Percentiles rank a stretch among this genome's conserved stretches.
Evolutionary conservation across 2,888 invertebrate genomes (phyloP).

Genomic region (Drosophila crucigera): DNA sequence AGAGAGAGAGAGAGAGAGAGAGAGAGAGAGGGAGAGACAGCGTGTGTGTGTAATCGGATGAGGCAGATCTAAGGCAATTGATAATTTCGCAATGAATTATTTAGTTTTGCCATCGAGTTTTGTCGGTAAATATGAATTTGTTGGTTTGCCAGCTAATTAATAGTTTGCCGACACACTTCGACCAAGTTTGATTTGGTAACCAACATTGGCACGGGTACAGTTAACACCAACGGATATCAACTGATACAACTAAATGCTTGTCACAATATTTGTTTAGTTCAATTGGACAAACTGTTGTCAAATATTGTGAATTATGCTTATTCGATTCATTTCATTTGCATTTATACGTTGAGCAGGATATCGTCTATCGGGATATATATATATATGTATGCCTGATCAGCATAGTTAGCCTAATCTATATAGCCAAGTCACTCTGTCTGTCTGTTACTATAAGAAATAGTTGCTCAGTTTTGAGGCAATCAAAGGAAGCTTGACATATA

Average conservation of each 20-base stretch:
- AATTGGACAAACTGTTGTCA: neutral
- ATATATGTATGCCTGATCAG: neutral
- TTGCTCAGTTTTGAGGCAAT: neutral
- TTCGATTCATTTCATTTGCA: neutral
- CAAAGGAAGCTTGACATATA: no score
- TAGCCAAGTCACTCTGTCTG: rapidly evolving
- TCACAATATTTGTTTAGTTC: neutral
- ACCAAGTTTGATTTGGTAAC: conserved; percentile 31
- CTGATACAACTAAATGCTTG: neutral
- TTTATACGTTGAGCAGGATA: neutral
- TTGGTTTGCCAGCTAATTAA: conserved; percentile 51
- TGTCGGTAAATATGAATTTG: conserved; percentile 53
- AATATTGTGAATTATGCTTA: neutral
- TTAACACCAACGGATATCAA: conserved; percentile 14
- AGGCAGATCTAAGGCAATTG: conserved; percentile 3
- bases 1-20: neutral
- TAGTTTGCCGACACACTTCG: conserved; percentile 12
- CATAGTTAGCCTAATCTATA: neutral
- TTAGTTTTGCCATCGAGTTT: conserved; percentile 53
- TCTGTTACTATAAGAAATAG: neutral
- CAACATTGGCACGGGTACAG: conserved; percentile 7
- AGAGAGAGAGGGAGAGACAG: no score
- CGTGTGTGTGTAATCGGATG: neutral
- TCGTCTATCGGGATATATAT: rapidly evolving
- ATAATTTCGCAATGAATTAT: conserved; percentile 59